Evolutionary conservation across 1,140 invertebrate genomes (phyloP).

Genomic region (Stenopsyche tienmushanensis): DNA sequence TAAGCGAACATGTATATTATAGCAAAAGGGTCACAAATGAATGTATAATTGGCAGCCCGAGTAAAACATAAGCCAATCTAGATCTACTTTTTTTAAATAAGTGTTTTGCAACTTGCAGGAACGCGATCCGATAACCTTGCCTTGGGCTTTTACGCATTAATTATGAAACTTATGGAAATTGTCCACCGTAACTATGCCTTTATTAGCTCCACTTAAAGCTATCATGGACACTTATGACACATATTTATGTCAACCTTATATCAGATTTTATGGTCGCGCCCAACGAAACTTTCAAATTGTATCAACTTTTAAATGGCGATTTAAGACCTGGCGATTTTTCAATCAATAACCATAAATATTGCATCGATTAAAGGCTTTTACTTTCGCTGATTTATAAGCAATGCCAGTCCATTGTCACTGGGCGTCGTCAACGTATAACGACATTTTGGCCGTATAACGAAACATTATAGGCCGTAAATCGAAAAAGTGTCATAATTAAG

Average conservation of each 20-base stretch:
- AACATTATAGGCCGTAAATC: no score
- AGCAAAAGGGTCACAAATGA: neutral
- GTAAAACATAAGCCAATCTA: neutral
- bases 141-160: neutral
- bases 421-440: constrained; percentile 6
- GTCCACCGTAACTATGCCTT: neutral
- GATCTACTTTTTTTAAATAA: neutral
- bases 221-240: neutral
- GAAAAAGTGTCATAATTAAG: no score
- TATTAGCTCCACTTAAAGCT: neutral
- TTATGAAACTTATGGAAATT: neutral
- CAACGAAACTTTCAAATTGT: no score
- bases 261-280: no score
- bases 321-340: no score
- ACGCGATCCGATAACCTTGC: neutral
- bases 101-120: neutral
- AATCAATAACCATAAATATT: no score
- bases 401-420: no score
- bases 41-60: neutral
- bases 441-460: no score
- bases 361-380: no score
- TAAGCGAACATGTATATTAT: neutral
- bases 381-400: no score
- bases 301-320: no score
- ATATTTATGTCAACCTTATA: neutral